phyloP scores from a whole-genome alignment of 1,140 invertebrate species.

The Bombus polaris region DNA sequence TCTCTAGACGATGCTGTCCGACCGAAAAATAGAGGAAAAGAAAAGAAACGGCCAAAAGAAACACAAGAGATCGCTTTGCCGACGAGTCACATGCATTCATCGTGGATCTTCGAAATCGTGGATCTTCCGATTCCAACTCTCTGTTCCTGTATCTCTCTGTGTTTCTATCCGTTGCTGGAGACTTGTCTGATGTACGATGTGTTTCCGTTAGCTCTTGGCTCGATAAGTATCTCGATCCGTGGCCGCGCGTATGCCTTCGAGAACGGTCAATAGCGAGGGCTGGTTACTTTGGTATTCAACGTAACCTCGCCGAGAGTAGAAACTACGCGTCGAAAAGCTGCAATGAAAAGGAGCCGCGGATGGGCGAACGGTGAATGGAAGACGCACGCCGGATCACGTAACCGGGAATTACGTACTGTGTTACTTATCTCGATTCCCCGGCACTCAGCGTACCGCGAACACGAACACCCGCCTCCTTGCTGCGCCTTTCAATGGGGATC shows the following conservation, averaged over 20 bases:
- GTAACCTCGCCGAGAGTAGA: not conserved
- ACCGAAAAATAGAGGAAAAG: not conserved
- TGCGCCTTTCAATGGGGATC: constrained; percentile 17
- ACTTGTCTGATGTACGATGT: not conserved
- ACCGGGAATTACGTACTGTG: constrained; percentile 44
- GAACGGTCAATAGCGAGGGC: constrained; percentile 14
- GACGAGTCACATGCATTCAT: constrained; percentile 43
- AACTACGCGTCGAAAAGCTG: constrained; percentile 18
- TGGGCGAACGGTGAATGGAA: constrained; percentile 28
- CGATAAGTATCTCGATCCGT: constrained; percentile 50
- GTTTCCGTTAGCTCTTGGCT: constrained; percentile 15
- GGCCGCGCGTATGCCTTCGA: constrained; percentile 4
- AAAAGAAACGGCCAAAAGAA: constrained; percentile 7
- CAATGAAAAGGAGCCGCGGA: constrained; percentile 36
- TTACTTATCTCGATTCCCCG: constrained; percentile 33
- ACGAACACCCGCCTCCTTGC: not conserved
- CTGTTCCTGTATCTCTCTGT: not conserved
- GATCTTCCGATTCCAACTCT: not conserved
- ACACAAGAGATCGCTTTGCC: constrained; percentile 50
- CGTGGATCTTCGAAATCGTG: constrained; percentile 37
- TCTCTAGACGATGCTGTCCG: constrained; percentile 13
- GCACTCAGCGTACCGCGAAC: not conserved
- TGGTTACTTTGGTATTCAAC: constrained; percentile 51
- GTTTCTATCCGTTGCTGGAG: not conserved
- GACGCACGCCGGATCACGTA: constrained; percentile 29